A percentile compares a stretch with the other conserved stretches of the same genome.
Conservation (phyloP, 2,797 vertebrate genomes). For the Vireo griseus region DNA sequence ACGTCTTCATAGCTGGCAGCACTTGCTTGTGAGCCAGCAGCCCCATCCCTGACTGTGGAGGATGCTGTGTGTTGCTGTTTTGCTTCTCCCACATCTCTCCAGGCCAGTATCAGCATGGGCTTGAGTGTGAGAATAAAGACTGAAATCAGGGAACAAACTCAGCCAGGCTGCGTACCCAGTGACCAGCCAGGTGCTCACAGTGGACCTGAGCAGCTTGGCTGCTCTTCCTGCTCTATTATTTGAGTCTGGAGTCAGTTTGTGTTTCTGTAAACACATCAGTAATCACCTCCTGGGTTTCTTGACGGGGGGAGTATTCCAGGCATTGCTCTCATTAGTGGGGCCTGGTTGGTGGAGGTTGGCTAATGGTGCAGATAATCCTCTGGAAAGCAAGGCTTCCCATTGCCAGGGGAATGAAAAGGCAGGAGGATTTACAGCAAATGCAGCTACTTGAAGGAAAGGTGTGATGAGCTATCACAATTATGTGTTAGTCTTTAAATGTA, state of each 20-base stretch:
- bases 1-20: neutral
- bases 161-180: accelerated
- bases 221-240: neutral
- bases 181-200: neutral
- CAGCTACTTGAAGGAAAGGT: neutral
- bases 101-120: neutral
- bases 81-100: neutral
- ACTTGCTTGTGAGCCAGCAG: neutral
- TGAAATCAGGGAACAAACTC: neutral
- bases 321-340: neutral
- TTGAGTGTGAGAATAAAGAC: neutral
- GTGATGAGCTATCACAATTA: neutral
- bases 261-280: neutral
- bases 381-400: neutral
- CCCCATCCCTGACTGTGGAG: neutral
- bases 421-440: neutral
- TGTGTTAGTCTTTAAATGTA: neutral
- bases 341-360: neutral
- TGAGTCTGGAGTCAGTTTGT: neutral
- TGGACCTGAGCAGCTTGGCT: neutral
- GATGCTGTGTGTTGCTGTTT: neutral
- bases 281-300: neutral
- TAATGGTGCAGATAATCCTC: neutral
- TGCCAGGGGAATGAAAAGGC: neutral
- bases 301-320: neutral